Conservation (phyloP, 1,140 invertebrate genomes). For the Tetramorium simillimum region DNA sequence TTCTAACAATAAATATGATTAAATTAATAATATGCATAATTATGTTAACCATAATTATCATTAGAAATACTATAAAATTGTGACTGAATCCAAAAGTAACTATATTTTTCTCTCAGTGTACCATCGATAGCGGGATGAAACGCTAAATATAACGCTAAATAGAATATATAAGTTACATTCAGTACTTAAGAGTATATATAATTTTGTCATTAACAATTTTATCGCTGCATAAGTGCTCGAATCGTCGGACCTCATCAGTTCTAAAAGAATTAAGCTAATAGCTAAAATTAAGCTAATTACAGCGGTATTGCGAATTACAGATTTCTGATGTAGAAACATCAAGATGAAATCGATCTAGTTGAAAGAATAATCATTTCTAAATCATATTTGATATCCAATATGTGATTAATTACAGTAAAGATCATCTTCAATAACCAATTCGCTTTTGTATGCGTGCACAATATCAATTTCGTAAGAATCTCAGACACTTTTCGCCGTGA, state of each 20-base stretch:
- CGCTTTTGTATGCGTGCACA: neutral
- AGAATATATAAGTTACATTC: neutral
- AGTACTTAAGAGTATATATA: neutral
- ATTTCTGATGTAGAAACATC: neutral
- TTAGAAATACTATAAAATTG: too few relatives aligned
- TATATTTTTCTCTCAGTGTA: too few relatives aligned
- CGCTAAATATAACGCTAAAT: neutral
- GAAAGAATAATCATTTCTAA: neutral
- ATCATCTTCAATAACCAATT: neutral
- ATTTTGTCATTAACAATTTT: neutral
- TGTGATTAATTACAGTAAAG: neutral
- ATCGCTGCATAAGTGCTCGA: neutral
- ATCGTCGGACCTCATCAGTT: neutral
- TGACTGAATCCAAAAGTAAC: too few relatives aligned
- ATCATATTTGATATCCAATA: neutral
- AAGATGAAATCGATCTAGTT: neutral
- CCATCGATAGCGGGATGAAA: too few relatives aligned
- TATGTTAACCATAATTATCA: too few relatives aligned
- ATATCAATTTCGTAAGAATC: neutral
- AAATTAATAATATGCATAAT: too few relatives aligned
- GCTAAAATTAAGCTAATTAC: constrained; percentile 2
- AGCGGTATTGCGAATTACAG: neutral
- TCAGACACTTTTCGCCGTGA: neutral
- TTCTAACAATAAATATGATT: too few relatives aligned
- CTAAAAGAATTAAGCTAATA: neutral